Conservation (phyloP, 2,888 invertebrate species). For the Dione juno region DNA sequence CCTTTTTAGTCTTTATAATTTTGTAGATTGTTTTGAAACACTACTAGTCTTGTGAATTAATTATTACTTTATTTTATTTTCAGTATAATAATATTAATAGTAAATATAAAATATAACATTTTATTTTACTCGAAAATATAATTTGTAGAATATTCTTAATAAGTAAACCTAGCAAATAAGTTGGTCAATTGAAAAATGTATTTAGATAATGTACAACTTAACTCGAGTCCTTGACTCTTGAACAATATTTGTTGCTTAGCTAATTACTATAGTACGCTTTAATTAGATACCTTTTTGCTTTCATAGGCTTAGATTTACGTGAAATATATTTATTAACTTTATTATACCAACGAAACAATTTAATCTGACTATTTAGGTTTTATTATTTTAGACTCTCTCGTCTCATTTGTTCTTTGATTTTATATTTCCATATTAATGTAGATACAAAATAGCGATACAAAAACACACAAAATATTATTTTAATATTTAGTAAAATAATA, state of each 20-base stretch:
- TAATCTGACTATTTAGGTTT: constrained; percentile 1
- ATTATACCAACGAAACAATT: constrained; percentile 28
- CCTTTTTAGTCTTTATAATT: background rate
- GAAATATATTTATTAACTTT: constrained; percentile 42
- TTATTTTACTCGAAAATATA: constrained; percentile 29
- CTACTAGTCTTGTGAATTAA: background rate
- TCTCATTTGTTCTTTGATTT: background rate
- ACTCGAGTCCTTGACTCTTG: constrained; percentile 60
- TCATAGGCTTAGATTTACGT: constrained; percentile 62
- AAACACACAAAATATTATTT: background rate
- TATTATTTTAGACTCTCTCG: background rate
- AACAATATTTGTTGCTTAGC: constrained; percentile 66
- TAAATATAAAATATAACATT: constrained; percentile 20
- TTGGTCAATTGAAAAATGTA: constrained; percentile 76
- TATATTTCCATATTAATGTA: background rate
- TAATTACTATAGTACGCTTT: constrained; percentile 58
- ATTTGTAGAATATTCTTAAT: constrained; percentile 41
- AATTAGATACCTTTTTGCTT: constrained; percentile 63
- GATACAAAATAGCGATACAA: background rate
- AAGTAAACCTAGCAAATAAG: constrained; percentile 71
- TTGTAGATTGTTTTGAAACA: background rate
- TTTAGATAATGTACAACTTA: constrained; percentile 55
- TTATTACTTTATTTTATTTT: background rate
- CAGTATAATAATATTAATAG: constrained; percentile 5
- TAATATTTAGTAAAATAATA: background rate